A percentile compares a stretch with the other conserved stretches of the same genome.
Evolutionary conservation across 2,797 vertebrate species (phyloP).

Genomic region (Vultur gryphus): DNA sequence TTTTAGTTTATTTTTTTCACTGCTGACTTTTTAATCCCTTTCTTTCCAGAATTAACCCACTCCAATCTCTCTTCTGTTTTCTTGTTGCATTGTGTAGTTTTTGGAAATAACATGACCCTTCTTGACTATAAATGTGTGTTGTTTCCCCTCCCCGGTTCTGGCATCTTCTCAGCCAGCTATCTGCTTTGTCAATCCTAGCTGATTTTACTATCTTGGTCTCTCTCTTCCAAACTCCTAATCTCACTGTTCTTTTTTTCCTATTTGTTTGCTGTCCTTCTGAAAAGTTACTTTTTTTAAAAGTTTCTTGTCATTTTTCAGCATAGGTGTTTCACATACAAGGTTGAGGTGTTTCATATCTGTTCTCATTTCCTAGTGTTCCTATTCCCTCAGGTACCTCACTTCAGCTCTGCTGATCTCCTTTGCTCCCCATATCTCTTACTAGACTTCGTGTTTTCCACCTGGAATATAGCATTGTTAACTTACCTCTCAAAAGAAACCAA

Average conservation of each 20-base stretch:
- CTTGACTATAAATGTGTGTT: neutral
- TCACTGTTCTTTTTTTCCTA: neutral
- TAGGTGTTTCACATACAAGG: neutral
- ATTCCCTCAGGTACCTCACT: accelerated
- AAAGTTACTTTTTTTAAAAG: neutral
- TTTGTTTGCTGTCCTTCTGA: neutral
- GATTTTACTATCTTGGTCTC: neutral
- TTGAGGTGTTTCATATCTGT: neutral
- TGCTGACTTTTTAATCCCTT: neutral
- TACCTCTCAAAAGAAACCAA: neutral
- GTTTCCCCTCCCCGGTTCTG: neutral
- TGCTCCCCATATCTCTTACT: neutral
- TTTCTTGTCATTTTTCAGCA: neutral
- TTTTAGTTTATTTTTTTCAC: neutral
- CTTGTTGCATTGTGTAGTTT: neutral
- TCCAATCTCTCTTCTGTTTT: neutral
- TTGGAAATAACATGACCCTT: neutral
- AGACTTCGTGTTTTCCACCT: neutral
- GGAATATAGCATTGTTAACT: neutral
- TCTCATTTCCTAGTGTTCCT: neutral
- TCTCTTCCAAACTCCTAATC: neutral
- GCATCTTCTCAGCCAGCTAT: neutral
- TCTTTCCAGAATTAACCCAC: neutral
- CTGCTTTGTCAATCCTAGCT: neutral
- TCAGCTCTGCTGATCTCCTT: neutral